A percentile compares a stretch with the other conserved stretches of the same genome.
These are phyloP conservation scores for Cydia fagiglandana DNA, from an alignment of 1,140 invertebrate genomes.

Conservation along the genomic window DNA sequence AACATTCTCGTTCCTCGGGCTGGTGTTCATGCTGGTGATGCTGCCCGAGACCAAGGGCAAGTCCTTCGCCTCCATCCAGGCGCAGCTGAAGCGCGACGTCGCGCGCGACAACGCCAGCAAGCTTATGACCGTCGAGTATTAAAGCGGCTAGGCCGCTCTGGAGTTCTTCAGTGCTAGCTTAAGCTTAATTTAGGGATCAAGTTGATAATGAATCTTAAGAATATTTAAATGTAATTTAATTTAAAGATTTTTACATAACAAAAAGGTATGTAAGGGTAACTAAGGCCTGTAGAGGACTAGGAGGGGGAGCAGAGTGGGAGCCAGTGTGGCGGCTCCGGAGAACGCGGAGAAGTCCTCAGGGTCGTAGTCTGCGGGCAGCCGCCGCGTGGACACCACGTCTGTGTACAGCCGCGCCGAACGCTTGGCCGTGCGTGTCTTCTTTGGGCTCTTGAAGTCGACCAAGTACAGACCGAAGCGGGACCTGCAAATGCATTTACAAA, in stretches of 20 bases:
- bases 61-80: conserved; percentile 81
- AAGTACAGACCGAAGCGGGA: conserved; percentile 87
- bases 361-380: conserved; percentile 67
- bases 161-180: conserved; percentile 50
- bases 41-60: conserved; percentile 92
- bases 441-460: conserved; percentile 86
- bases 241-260: conserved; percentile 60
- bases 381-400: conserved; percentile 59
- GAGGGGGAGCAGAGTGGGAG: conserved; percentile 55
- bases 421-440: conserved; percentile 85
- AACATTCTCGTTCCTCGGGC: conserved; percentile 81
- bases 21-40: conserved; percentile 82
- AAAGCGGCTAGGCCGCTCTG: conserved; percentile 38
- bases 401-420: conserved; percentile 83
- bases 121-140: conserved; percentile 73
- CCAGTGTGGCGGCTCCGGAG: conserved; percentile 50
- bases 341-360: conserved; percentile 74
- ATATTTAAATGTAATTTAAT: conserved; percentile 54
- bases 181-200: conserved; percentile 69
- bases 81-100: conserved; percentile 64
- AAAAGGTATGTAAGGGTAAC: conserved; percentile 46
- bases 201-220: conserved; percentile 53
- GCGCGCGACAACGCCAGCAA: conserved; percentile 70
- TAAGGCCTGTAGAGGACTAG: conserved; percentile 58
- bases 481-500: conserved; percentile 79